These are phyloP conservation scores for Phataginus tricuspis DNA, from an alignment of 2,797 vertebrate genomes.

Conservation along the genomic window DNA sequence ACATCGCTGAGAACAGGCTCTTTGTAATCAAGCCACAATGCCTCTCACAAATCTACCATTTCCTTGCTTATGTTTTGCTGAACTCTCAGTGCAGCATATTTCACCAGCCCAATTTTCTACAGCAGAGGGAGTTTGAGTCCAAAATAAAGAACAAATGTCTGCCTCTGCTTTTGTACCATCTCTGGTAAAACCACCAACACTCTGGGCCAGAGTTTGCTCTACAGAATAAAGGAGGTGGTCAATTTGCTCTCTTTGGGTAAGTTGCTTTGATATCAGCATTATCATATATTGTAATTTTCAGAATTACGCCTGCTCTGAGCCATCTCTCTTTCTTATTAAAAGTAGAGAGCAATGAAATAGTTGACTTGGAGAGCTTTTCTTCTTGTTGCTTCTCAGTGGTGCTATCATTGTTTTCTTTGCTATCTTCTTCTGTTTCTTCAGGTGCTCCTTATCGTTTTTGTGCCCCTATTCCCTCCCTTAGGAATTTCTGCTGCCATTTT, in stretches of 20 bases:
- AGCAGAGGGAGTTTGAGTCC: not conserved
- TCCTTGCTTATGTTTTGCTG: not conserved
- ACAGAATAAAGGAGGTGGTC: not conserved
- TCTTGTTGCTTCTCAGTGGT: not conserved
- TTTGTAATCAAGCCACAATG: not conserved
- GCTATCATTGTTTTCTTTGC: not conserved
- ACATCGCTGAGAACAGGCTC: not conserved
- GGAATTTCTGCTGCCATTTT: not conserved
- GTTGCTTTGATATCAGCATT: not conserved
- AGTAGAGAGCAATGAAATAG: not conserved
- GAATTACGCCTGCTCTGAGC: not conserved
- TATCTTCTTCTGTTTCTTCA: not conserved
- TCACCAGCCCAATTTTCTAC: not conserved
- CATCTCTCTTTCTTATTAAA: not conserved
- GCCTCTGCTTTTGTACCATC: not conserved
- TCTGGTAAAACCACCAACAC: not conserved
- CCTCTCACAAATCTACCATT: not conserved
- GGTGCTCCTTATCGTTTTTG: not conserved
- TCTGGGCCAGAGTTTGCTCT: not conserved
- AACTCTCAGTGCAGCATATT: not conserved
- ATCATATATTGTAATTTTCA: slow-evolving; percentile 7
- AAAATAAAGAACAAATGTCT: not conserved
- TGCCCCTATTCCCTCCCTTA: not conserved
- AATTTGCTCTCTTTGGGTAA: not conserved
- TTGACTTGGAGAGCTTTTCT: not conserved